phyloP scores from a whole-genome alignment of 2,888 invertebrate species.

The Tachina fera region DNA sequence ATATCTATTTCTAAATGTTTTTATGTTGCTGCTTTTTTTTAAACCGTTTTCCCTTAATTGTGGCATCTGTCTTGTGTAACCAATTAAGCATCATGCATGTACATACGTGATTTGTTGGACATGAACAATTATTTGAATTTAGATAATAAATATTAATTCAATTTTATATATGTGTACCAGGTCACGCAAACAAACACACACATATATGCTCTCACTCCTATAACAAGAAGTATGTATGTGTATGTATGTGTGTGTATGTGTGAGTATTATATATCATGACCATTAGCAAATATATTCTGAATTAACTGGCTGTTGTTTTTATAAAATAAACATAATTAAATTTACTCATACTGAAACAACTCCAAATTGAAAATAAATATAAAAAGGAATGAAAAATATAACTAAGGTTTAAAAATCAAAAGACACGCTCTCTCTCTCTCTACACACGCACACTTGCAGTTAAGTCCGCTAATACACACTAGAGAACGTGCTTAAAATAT shows the following conservation, averaged over 20 bases:
- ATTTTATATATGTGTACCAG: background rate
- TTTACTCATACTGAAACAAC: constrained; percentile 40
- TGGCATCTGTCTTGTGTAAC: no score
- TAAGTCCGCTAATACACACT: background rate
- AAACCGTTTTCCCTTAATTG: no score
- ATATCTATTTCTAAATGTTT: no score
- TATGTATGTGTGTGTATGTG: no score
- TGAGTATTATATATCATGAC: no score
- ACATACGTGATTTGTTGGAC: constrained; percentile 33
- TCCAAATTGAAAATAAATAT: constrained; percentile 33
- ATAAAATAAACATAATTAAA: constrained; percentile 61
- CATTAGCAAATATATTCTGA: no score
- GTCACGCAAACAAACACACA: no score
- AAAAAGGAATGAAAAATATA: background rate
- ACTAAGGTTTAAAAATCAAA: no score
- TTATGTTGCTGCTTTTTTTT: no score
- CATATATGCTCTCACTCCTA: no score
- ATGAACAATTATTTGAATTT: constrained; percentile 46
- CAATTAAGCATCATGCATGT: background rate
- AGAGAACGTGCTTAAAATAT: background rate
- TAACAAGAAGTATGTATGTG: no score
- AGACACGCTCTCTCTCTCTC: background rate
- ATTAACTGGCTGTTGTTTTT: constrained; percentile 26
- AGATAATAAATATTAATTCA: constrained; percentile 54
- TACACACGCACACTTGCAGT: background rate